Evolutionary conservation across 2,797 vertebrate genomes (phyloP), one percentile per base, ranked within the genome.

Genomic region (Mormyrus proboscirostris): DNA sequence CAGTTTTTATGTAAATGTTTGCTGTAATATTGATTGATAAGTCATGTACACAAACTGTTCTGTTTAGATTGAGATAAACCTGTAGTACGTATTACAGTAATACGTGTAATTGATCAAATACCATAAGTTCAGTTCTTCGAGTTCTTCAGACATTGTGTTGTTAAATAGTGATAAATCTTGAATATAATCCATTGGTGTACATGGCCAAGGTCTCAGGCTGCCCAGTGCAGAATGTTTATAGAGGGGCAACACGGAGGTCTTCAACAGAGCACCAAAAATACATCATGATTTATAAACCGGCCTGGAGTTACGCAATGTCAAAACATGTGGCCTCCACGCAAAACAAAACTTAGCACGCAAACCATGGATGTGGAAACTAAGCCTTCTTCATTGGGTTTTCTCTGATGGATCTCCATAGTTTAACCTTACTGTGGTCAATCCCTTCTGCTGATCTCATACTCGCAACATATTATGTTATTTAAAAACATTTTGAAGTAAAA

Each of bases 291-390:
- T 95, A 94, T 93, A 94, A 94, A 95, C 93, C 91, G 89, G 91
- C 92, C 91, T 91, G 91, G 92, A 94, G 94, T 95, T 95, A 95
- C 93, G 95, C 91, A 95, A 94, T 92, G 92, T 91, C 93, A 91
- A 94, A 95, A 95, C 94, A 96, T 95, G 94, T 95, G 95, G 94
- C 91, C 90, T 88, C 92, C 90, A 94, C 88, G 93, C 93, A 95
- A 95, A 96, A 95, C 94, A 95, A 94, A 92, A 93, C 94, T 33
- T 93, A 91, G 95, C 95, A 96, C 94, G 95, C 95, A 94, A 95
- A 92, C 91, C 91, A 91, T 88, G 90, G 89, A 90, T 89, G 91
- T 90, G 89, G 88, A 73, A 90, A 92, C 57, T 57, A 57, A 83
- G 22, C 25, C 90, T 79, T 33, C 53, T 89, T 62, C 89, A 91